phyloP scores from a whole-genome alignment of 2,888 invertebrate genomes.

The Rhamnusium bicolor region DNA sequence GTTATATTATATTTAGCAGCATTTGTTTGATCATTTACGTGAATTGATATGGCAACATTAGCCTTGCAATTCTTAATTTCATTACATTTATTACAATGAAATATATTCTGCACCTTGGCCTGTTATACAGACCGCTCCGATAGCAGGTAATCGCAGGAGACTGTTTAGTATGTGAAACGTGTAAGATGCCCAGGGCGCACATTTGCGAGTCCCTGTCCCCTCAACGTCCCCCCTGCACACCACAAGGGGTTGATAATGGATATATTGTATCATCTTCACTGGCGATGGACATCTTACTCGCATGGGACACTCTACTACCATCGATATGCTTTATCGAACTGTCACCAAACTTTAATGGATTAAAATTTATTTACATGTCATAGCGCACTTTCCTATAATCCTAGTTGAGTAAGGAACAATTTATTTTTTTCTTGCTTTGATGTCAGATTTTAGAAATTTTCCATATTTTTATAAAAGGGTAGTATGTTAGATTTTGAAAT shows the following conservation, averaged over 20 bases:
- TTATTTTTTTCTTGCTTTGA: slow-evolving; percentile 23
- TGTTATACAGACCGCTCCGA: slow-evolving; percentile 21
- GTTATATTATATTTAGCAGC: no score
- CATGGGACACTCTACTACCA: slow-evolving; percentile 22
- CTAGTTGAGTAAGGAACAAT: slow-evolving; percentile 18
- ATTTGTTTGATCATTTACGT: no score
- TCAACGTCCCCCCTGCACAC: slow-evolving; percentile 50
- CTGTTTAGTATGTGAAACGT: slow-evolving; percentile 70
- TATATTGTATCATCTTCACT: slow-evolving; percentile 69
- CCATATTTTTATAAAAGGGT: not conserved
- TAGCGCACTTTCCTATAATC: slow-evolving; percentile 15
- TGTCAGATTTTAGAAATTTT: slow-evolving; percentile 1
- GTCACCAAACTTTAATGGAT: slow-evolving; percentile 27
- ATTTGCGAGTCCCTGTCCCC: slow-evolving; percentile 63
- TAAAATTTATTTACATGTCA: slow-evolving; percentile 32
- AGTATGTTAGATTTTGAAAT: not conserved
- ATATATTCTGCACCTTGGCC: slow-evolving; percentile 4
- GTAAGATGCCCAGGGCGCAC: slow-evolving; percentile 69
- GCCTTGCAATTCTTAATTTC: not conserved
- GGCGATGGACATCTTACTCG: slow-evolving; percentile 59
- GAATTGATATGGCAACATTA: not conserved
- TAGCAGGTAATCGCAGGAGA: slow-evolving; percentile 70
- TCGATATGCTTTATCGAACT: slow-evolving; percentile 31
- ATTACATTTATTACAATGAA: not conserved
- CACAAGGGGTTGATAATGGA: slow-evolving; percentile 67